Base-by-base conservation (phyloP, 1,140 invertebrate species). In the Leptinotarsa undecemlineata region DNA sequence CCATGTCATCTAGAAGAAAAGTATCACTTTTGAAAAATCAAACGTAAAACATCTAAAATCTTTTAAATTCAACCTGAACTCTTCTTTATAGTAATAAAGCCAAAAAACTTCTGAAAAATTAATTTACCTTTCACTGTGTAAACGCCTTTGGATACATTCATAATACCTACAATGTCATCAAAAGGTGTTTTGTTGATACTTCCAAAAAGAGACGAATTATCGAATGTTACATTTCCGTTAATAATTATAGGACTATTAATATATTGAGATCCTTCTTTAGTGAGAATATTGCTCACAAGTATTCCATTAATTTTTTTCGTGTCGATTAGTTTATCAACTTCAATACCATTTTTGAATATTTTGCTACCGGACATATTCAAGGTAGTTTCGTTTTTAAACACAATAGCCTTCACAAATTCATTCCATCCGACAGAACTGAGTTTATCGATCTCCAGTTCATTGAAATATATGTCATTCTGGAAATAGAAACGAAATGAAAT, bases 381-480 rank as follows among this genome's bases (percentile, higher is more conserved):
- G 62, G 77, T 48, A 11, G 75, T 76, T 76, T 85, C 79, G 48
- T 81, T 81, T 75, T 83, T 84, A 48, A 76, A 82, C 20, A 85
- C 71, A 4, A 83, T 20, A 66, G 79, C 78, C 3, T 72, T 33
- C 11, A 79, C 11, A 48, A 80, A 81, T 19, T 73, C 42, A n/a
- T 82, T 62, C 63, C 83, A 83, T 63, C 64, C 17, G 0, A 78
- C 74, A 15, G 68, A 69, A 71, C 81, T 81, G 13, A 84, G 74
- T 11, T 80, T 79, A 26, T 79, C 48, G 3, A 84, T 79, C 63
- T 79, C 42, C 14, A 84, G 33, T 4, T 73, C 67, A 48, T 79
- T 66, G 73, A 84, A 79, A 23, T 74, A 67, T 23, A 80, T 74
- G 75, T 84, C 66, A 71, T 76, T 76, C 79, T 81, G 21, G 51